A percentile compares a stretch with the other conserved stretches of the same genome.
Conservation (phyloP, 1,140 invertebrate genomes). For the Drosophila ficusphila region DNA sequence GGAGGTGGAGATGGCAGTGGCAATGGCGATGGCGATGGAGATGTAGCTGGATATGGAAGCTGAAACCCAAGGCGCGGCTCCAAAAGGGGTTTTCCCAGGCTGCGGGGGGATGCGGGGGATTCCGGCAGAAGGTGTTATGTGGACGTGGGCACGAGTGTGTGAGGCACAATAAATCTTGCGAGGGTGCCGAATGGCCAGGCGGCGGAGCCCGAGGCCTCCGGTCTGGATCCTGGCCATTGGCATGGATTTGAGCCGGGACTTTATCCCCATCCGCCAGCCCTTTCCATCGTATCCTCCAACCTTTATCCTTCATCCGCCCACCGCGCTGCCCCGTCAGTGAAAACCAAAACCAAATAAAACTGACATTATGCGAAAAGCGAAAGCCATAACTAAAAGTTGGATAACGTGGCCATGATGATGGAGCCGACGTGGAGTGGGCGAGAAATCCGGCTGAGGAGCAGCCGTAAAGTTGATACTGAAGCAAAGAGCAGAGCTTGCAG, state of each 20-base stretch:
- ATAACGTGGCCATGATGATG: conserved; percentile 76
- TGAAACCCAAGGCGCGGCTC: conserved; percentile 23
- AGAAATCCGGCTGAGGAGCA: conserved; percentile 15
- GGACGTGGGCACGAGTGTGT: conserved; percentile 40
- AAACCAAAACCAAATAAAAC: conserved; percentile 83
- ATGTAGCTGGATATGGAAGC: conserved; percentile 28
- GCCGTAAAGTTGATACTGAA: conserved; percentile 69
- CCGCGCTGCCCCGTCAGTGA: conserved; percentile 48
- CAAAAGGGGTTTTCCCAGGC: too few relatives aligned
- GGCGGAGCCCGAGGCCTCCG: conserved; percentile 14
- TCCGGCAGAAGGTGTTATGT: conserved; percentile 55
- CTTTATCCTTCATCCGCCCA: neutral
- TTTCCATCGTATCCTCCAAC: neutral
- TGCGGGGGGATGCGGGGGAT: neutral
- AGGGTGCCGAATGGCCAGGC: conserved; percentile 69
- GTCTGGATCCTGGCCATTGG: conserved; percentile 21
- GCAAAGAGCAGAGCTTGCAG: conserved; percentile 25
- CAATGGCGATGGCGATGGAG: too few relatives aligned
- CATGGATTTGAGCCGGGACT: conserved; percentile 30
- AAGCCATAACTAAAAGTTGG: conserved; percentile 82
- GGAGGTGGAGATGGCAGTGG: conserved; percentile 28
- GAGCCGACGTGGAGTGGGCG: conserved; percentile 18
- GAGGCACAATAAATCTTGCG: conserved; percentile 78
- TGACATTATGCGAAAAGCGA: conserved; percentile 83
- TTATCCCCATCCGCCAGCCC: neutral